These are phyloP conservation scores for Laupala kohalensis DNA, from an alignment of 1,140 invertebrate species.

Conservation along the genomic window DNA sequence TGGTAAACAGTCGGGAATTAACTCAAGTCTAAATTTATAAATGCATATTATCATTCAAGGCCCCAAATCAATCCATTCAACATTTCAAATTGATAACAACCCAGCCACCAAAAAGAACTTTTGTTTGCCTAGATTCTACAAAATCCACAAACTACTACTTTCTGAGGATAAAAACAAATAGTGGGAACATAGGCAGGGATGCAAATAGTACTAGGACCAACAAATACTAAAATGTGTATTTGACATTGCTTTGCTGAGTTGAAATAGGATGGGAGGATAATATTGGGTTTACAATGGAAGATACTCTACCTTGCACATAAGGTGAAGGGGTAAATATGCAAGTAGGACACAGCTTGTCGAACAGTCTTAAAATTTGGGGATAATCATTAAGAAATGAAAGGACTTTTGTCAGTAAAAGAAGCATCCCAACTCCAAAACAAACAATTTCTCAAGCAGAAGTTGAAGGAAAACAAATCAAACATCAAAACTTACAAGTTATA, in stretches of 20 bases:
- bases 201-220: neutral
- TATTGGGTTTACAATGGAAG: neutral
- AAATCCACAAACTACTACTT: neutral
- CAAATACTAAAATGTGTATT: constrained; percentile 10
- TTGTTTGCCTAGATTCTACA: constrained; percentile 1
- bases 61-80: constrained; percentile 4
- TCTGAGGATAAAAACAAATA: neutral
- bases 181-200: neutral
- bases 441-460: neutral
- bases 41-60: constrained; percentile 8
- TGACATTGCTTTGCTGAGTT: constrained; percentile 24
- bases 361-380: neutral
- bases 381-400: neutral
- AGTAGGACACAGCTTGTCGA: neutral
- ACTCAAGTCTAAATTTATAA: neutral
- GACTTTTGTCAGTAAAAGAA: neutral
- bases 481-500: neutral
- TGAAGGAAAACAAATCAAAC: neutral
- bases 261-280: neutral
- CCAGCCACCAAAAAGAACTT: constrained; percentile 8
- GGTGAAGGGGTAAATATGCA: neutral
- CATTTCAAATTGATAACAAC: neutral
- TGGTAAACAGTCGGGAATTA: too few relatives aligned
- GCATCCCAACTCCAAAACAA: neutral
- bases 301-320: too few relatives aligned